phyloP scores from a whole-genome alignment of 2,888 invertebrate species.

The Rutpela maculata region DNA sequence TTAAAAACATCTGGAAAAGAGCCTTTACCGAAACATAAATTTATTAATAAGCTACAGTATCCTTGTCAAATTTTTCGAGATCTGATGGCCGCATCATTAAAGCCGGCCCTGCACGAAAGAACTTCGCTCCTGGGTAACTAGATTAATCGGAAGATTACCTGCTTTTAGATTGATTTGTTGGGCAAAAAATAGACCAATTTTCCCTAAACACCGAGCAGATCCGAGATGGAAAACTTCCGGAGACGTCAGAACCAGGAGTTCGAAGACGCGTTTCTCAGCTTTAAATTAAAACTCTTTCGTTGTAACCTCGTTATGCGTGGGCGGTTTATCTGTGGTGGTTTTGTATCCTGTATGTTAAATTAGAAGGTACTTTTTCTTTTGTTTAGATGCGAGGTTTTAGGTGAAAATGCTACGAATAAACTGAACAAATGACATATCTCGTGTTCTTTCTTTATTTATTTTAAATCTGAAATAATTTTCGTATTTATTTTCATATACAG shows the following conservation, averaged over 20 bases:
- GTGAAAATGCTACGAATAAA: neutral
- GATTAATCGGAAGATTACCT: slow-evolving; percentile 58
- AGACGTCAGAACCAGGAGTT: neutral
- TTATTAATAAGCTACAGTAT: no score
- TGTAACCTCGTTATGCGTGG: neutral
- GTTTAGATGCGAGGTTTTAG: neutral
- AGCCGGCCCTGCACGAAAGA: slow-evolving; percentile 17
- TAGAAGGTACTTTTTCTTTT: neutral
- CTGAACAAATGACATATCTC: neutral
- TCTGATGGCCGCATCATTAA: neutral
- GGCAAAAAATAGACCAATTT: slow-evolving; percentile 43
- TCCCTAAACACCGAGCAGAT: slow-evolving; percentile 35
- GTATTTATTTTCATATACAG: no score
- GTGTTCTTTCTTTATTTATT: no score
- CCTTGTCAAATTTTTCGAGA: no score
- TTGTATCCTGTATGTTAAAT: neutral
- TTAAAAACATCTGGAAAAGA: no score
- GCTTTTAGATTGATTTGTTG: slow-evolving; percentile 54
- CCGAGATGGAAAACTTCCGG: slow-evolving; percentile 29
- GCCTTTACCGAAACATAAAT: no score
- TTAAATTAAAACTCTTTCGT: slow-evolving; percentile 28
- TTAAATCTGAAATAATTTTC: no score
- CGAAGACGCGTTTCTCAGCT: neutral
- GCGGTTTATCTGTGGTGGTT: neutral
- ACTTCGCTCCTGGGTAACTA: slow-evolving; percentile 46